These are phyloP conservation scores for Chaetogeoica ovagalla DNA, from an alignment of 2,888 invertebrate species.

Conservation along the genomic window DNA sequence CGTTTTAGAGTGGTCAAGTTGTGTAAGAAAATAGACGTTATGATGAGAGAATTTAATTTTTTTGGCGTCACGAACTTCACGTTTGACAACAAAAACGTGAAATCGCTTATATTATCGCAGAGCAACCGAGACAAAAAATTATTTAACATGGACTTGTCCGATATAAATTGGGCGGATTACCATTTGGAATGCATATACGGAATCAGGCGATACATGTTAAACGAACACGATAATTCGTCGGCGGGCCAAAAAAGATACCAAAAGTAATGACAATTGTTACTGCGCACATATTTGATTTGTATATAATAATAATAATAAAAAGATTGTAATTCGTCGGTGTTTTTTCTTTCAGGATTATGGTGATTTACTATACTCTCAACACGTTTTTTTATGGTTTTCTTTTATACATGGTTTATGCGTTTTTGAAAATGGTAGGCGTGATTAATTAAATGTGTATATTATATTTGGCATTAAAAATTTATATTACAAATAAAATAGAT, in stretches of 20 bases:
- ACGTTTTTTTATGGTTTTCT: background rate
- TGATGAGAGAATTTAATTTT: constrained; percentile 15
- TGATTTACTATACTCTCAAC: background rate
- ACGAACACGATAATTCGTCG: constrained; percentile 64
- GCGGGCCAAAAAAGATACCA: background rate
- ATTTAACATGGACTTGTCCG: constrained; percentile 73
- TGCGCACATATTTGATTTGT: no score
- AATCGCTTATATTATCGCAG: constrained; percentile 4
- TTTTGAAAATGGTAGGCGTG: background rate
- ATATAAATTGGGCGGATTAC: constrained; percentile 77
- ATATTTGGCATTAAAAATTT: no score
- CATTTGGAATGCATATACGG: constrained; percentile 73
- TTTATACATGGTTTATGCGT: background rate
- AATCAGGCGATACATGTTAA: constrained; percentile 75
- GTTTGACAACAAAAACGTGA: constrained; percentile 2
- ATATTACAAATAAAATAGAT: no score
- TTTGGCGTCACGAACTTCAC: background rate
- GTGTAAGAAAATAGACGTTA: background rate
- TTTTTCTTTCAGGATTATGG: constrained; percentile 29
- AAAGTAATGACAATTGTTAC: background rate
- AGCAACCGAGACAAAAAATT: constrained; percentile 64
- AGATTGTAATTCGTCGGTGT: no score
- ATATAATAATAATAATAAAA: no score
- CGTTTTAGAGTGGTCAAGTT: constrained; percentile 6
- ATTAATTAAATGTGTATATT: no score